Conservation (phyloP, 2,888 invertebrate genomes). For the Rhagonycha lutea region DNA sequence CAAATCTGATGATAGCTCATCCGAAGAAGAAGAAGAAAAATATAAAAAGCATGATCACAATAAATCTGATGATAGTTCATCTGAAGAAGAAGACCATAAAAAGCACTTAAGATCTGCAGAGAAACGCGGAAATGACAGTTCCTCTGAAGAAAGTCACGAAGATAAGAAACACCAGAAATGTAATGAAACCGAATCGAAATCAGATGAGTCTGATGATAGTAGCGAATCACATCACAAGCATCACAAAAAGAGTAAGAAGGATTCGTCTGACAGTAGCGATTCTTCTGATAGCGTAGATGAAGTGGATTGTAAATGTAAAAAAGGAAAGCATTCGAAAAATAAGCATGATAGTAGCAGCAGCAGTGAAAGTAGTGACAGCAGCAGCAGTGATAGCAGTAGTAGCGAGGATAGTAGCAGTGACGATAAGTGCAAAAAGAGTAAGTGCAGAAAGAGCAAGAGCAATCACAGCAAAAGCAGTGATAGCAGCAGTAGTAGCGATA, state of each 20-base stretch:
- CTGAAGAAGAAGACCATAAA: conserved; percentile 21
- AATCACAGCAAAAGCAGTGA: conserved; percentile 8
- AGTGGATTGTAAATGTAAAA: conserved; percentile 21
- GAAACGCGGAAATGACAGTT: conserved; percentile 4
- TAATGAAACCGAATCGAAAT: not conserved
- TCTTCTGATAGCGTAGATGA: conserved; percentile 25
- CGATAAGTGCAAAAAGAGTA: not conserved
- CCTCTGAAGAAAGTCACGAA: conserved; percentile 15
- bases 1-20: conserved; percentile 24
- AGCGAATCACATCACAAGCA: conserved; percentile 15
- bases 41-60: conserved; percentile 12
- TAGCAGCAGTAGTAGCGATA: conserved; percentile 1
- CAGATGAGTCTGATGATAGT: not conserved
- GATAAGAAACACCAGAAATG: not conserved
- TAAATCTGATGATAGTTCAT: conserved; percentile 27
- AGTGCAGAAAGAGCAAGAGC: not conserved
- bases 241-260: conserved; percentile 10
- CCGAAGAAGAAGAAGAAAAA: conserved; percentile 21
- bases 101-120: not conserved
- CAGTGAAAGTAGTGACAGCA: not conserved
- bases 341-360: conserved; percentile 2
- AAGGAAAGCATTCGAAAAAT: conserved; percentile 11
- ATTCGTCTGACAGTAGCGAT: conserved; percentile 20
- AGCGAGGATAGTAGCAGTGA: not conserved
- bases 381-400: conserved; percentile 11